phyloP scores from a whole-genome alignment of 2,113 vertebrate species.

The Struthio camelus region DNA sequence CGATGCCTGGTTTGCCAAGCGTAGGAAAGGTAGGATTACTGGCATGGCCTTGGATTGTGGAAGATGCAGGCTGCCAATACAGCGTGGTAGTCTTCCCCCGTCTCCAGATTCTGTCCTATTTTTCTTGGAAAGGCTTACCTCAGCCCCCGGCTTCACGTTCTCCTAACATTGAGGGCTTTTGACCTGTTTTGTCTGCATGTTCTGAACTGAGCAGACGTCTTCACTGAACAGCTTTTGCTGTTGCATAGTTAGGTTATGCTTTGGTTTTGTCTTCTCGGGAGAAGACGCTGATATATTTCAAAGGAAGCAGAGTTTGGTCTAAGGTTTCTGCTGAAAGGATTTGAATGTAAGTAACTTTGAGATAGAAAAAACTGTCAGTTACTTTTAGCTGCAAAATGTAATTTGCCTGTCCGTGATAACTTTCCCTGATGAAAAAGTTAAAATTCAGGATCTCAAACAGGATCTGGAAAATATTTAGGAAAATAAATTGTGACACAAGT shows the following conservation, averaged over 20 bases:
- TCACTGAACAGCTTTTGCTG: background rate
- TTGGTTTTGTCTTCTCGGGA: background rate
- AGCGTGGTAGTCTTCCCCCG: background rate
- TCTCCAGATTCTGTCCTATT: accelerated
- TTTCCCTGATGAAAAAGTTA: accelerated
- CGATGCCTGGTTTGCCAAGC: conserved; percentile 92
- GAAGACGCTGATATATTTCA: background rate
- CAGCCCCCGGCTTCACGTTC: background rate
- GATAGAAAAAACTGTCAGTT: background rate
- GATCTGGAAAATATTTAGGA: background rate
- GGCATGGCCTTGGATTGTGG: background rate
- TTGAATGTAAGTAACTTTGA: accelerated
- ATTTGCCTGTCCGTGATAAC: background rate
- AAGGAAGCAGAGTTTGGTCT: background rate
- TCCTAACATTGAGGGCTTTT: background rate
- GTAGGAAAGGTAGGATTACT: conserved; percentile 79
- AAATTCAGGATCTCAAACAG: background rate
- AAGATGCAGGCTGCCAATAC: accelerated
- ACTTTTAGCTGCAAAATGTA: background rate
- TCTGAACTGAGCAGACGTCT: background rate
- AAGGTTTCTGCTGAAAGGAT: background rate
- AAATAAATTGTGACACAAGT: accelerated
- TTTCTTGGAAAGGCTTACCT: background rate
- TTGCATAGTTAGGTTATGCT: background rate
- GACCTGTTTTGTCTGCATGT: background rate